A percentile compares a stretch with the other conserved stretches of the same genome.
These are phyloP conservation scores for Oxyruncus cristatus DNA, from an alignment of 2,113 vertebrate species.

Conservation along the genomic window DNA sequence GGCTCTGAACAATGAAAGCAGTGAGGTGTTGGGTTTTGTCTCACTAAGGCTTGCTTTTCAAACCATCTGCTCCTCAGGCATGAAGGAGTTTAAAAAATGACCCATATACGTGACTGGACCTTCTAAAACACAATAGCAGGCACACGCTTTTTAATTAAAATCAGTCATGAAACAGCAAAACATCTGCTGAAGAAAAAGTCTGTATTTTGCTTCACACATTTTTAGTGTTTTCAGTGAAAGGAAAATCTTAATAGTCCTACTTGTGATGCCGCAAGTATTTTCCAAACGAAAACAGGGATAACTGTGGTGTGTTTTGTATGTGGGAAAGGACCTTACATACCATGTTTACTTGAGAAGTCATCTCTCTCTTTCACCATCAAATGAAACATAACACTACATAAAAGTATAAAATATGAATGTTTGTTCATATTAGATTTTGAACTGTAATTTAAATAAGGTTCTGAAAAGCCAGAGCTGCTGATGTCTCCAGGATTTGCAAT, in stretches of 20 bases:
- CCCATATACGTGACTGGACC: neutral
- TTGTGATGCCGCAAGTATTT: neutral
- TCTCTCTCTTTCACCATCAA: neutral
- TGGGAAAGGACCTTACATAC: neutral
- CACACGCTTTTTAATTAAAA: slow-evolving; percentile 29
- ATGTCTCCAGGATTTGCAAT: neutral
- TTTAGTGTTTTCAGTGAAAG: neutral
- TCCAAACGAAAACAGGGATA: neutral
- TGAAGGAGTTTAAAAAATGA: slow-evolving; percentile 26
- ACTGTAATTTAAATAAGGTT: neutral
- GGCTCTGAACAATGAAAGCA: neutral
- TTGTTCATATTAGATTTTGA: neutral
- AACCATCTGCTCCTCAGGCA: slow-evolving; percentile 33
- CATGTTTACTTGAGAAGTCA: neutral
- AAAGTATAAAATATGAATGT: neutral
- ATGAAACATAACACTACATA: neutral
- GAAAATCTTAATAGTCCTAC: neutral
- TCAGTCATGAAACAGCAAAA: slow-evolving; percentile 18
- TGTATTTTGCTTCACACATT: neutral
- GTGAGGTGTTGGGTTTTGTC: neutral
- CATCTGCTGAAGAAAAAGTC: slow-evolving; percentile 35
- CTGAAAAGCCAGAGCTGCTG: neutral
- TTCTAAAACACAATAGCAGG: neutral
- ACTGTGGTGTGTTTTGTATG: neutral
- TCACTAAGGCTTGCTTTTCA: slow-evolving; percentile 10